Conservation (phyloP, 2,797 vertebrate species). For the Dryobates pubescens region DNA sequence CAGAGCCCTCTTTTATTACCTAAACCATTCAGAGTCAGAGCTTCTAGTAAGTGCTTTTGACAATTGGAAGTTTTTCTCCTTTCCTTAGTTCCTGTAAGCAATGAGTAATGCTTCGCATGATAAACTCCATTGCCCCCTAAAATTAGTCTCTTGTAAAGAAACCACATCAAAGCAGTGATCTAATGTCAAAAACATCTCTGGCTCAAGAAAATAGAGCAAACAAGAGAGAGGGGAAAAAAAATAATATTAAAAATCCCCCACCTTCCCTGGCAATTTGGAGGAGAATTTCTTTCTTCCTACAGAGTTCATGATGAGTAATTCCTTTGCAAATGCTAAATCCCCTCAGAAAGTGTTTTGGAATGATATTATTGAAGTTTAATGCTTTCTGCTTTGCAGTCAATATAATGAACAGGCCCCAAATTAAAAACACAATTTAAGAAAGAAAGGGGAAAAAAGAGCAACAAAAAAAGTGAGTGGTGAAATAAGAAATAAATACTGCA, state of each 20-base stretch:
- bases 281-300: slow-evolving; percentile 57
- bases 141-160: slow-evolving; percentile 57
- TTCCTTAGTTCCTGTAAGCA: slow-evolving; percentile 31
- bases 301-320: slow-evolving; percentile 48
- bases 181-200: slow-evolving; percentile 48
- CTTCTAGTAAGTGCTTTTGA: slow-evolving; percentile 5
- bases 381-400: background rate
- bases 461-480: background rate
- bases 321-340: slow-evolving; percentile 47
- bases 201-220: slow-evolving; percentile 46
- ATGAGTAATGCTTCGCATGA: slow-evolving; percentile 47
- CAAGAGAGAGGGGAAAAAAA: background rate
- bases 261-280: slow-evolving; percentile 24
- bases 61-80: slow-evolving; percentile 37
- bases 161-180: slow-evolving; percentile 49
- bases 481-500: background rate
- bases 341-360: background rate
- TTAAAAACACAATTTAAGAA: background rate
- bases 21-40: background rate
- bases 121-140: slow-evolving; percentile 50
- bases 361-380: background rate
- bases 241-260: background rate
- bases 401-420: background rate
- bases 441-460: background rate
- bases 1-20: background rate